phyloP scores from a whole-genome alignment of 2,888 invertebrate genomes.

The Pachymerium ferrugineum region DNA sequence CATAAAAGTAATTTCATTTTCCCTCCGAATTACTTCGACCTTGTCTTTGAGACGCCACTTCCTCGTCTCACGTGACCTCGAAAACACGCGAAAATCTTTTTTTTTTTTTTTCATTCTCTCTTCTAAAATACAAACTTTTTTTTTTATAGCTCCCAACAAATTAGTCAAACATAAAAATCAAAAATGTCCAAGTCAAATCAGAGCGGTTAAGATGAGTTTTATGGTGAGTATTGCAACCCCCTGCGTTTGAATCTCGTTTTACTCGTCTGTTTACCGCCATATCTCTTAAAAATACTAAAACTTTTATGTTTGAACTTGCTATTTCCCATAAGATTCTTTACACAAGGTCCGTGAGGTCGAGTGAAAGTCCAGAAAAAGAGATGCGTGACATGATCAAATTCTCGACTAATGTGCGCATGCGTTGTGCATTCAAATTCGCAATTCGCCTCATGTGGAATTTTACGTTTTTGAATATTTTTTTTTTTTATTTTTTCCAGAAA shows the following conservation, averaged over 20 bases:
- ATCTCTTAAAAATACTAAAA: not conserved
- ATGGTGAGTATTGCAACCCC: not conserved
- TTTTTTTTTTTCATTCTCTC: too few species aligned
- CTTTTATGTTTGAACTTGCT: not conserved
- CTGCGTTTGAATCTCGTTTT: too few species aligned
- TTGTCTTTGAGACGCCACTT: not conserved
- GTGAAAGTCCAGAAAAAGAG: not conserved
- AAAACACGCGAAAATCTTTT: not conserved
- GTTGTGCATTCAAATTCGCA: not conserved
- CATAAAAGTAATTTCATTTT: too few species aligned
- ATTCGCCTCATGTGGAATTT: too few species aligned
- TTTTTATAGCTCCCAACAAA: too few species aligned
- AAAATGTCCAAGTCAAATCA: too few species aligned
- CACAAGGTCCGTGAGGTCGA: not conserved
- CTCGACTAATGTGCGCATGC: not conserved
- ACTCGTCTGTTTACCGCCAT: not conserved
- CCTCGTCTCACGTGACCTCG: not conserved
- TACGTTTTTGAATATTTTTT: not conserved
- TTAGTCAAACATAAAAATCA: too few species aligned
- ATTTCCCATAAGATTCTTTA: not conserved
- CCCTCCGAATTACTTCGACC: not conserved
- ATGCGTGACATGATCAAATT: not conserved
- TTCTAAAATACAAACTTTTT: too few species aligned
- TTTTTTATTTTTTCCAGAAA: not conserved
- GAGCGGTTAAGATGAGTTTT: too few species aligned